Base-by-base conservation (phyloP, 2,113 vertebrate genomes). In the Malurus alboscapulatus region DNA sequence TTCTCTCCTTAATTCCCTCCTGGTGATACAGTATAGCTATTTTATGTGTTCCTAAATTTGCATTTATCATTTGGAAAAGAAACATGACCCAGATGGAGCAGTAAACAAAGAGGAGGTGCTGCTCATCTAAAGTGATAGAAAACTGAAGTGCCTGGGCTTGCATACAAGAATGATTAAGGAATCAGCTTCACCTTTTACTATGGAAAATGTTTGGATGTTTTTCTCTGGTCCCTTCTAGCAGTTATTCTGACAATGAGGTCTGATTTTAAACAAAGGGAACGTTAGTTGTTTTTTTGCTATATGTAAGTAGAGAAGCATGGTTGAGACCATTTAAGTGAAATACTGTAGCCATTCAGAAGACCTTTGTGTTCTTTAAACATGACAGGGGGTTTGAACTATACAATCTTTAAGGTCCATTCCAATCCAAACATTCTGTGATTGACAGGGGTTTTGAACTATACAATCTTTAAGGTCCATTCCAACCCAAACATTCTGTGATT, bases 201-300 rank as follows among this genome's bases (percentile, higher is more conserved):
- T 30, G 34, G 61, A 63, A 58, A 54, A 78, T 16, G 1, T 40
- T 57, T 26, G 47, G 14, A 3, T 14, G 40, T 88, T 66, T 55
- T 16, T 3, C 12, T 26, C 30, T 54, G 15, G 6, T 67, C 12
- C 2, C 1, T 76, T 76, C 29, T 50, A 38, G 44, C 22, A 38
- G 5, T 67, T 87, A 50, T 16, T 21, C 9, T 50, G 27, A 16
- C 32, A 38, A 15, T 45, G 51, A 26, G 14, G 15, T 72, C n/a
- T 92, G 11, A 40, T 59, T 88, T 84, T 91, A 88, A 83, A 69
- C 36, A 81, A 55, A 55, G 29, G 14, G 57, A 66, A 51, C 4
- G 7, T 29, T 4, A 65, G 34, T 6, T 63, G 8, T 61, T 22
- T 40, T 86, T 88, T 59, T 73, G 36, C 32, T 65, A 2, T 44